Base-by-base conservation (phyloP, 2,888 invertebrate species). In the Epinotia brunnichana region DNA sequence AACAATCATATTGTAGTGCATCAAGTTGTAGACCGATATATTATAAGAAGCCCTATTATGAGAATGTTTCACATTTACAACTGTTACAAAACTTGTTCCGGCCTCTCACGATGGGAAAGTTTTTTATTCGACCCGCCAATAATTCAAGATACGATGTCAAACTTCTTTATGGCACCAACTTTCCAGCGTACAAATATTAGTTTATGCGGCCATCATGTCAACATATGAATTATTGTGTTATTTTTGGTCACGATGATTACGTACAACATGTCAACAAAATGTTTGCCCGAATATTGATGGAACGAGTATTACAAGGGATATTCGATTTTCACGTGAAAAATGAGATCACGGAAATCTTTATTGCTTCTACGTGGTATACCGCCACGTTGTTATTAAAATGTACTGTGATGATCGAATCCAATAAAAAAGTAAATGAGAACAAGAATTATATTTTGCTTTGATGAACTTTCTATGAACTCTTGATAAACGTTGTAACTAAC, bases 81-180 rank as follows among this genome's bases (percentile, higher is more conserved):
- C 87, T 79, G 85, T 84, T 84, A 84, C 86, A 83, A 83, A 89
- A 89, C 83, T 89, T 86, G 78, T 84, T 87, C 87, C 87, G 83
- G 85, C 81, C 80, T 75, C 77, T 78, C 80, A 79, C 79, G 78
- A 81, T 79, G 76, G 74, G 74, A 76, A 86, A 87, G 82, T 87
- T 90, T 89, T 90, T 89, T 90, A 87, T 86, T 77, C 79, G 75
- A 78, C 81, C 77, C 79, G 77, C 83, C 85, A 85, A 90, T 90
- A 90, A 87, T 82, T 90, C 90, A 88, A 85, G 86, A 85, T 87
- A 84, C 81, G 84, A 83, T 85, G 87, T 86, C 86, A 83, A 86
- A 89, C 81, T 80, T 90, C 90, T 89, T 90, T 89, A 88, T 88
- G 80, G 81, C 79, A 78, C 80, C 82, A 84, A 86, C 78, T 78